A percentile compares a stretch with the other conserved stretches of the same genome.
Conservation (phyloP, 1,140 invertebrate genomes). For the Fopius arisanus region DNA sequence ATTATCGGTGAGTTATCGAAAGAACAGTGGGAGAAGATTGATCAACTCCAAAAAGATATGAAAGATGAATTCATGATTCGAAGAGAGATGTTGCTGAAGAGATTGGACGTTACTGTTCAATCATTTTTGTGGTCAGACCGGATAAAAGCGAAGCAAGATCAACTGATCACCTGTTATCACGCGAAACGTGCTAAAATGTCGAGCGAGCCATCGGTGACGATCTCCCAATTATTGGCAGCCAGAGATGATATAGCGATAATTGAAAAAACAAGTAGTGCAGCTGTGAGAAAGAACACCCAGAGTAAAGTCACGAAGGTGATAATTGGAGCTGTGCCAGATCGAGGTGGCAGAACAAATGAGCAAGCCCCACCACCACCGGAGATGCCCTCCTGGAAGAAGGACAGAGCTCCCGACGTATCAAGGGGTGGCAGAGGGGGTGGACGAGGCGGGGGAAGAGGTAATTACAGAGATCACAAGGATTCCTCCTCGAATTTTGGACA, state of each 20-base stretch:
- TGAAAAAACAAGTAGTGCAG: conserved; percentile 87
- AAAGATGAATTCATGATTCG: conserved; percentile 83
- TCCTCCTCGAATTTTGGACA: conserved; percentile 45
- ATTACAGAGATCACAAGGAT: conserved; percentile 48
- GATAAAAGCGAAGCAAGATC: conserved; percentile 75
- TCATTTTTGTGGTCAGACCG: conserved; percentile 94
- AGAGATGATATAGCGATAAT: conserved; percentile 82
- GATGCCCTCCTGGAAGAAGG: conserved; percentile 92
- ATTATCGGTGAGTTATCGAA: conserved; percentile 78
- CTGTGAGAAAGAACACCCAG: conserved; percentile 80
- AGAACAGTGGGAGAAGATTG: conserved; percentile 83
- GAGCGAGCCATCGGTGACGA: conserved; percentile 70
- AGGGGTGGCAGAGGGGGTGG: conserved; percentile 38
- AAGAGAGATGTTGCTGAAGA: conserved; percentile 86
- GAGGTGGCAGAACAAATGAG: conserved; percentile 89
- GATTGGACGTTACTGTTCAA: conserved; percentile 93
- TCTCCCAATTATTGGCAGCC: conserved; percentile 82
- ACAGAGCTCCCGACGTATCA: conserved; percentile 51
- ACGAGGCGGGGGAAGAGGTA: conserved; percentile 42
- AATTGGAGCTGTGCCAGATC: conserved; percentile 83
- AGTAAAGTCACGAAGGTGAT: conserved; percentile 85
- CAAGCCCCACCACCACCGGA: conserved; percentile 91
- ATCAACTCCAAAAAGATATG: conserved; percentile 75
- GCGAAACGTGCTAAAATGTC: conserved; percentile 72
- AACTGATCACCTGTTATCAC: conserved; percentile 76